Evolutionary conservation across 2,888 invertebrate species (phyloP), one percentile per base, ranked within the genome.

Genomic region (Lathronympha strigana): DNA sequence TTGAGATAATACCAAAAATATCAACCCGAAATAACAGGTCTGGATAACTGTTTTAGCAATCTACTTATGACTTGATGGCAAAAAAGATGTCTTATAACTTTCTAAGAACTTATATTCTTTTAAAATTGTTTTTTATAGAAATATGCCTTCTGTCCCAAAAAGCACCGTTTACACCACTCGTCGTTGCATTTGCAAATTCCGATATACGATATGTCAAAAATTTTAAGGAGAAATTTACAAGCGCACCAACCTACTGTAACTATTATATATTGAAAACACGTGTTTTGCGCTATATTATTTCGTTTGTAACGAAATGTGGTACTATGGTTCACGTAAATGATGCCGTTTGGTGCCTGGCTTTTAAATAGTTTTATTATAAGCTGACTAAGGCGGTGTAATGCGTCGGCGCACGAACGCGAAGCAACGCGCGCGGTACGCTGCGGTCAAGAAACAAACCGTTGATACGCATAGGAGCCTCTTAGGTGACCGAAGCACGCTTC

Each of bases 321-420:
- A 73, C 72, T 73, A 66, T 69, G 68, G 67, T 71, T 73, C 69
- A 64, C 74, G 68, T 74, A 76, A 69, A 74, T 71, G 67, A 80
- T 77, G 76, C 83, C 84, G 76, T 78, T 78, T 76, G 83, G 83
- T 87, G 86, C 86, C 84, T 84, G 81, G 83, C 84, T 83, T 84
- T 78, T 78, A 74, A 80, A 71, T 67, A 72, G 71, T 74, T 67
- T 75, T 76, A 81, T 82, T 80, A 79, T 78, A 80, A 80, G 76
- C 75, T 80, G 79, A 77, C 69, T 73, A 69, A 36, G n/a, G n/a
- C n/a, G n/a, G n/a, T n/a, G n/a, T n/a, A n/a, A n/a, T n/a, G n/a
- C n/a, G n/a, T n/a, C n/a, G n/a, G n/a, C n/a, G n/a, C n/a, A n/a
- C n/a, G n/a, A n/a, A n/a, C n/a, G n/a, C n/a, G n/a, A n/a, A n/a